phyloP scores from a whole-genome alignment of 2,888 invertebrate species.

The Ametastegia equiseti region DNA sequence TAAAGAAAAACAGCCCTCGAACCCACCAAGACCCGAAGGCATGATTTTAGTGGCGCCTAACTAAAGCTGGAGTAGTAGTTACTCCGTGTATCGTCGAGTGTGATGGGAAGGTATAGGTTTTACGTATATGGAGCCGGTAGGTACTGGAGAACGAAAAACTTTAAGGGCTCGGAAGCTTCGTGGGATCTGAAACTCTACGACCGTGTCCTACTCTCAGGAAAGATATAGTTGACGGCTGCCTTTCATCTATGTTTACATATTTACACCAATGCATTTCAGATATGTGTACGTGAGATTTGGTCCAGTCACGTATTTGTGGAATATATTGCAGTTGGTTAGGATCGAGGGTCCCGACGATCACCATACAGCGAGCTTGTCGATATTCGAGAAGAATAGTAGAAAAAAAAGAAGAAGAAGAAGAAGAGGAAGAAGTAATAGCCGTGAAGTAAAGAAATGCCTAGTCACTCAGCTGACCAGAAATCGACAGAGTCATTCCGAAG shows the following conservation, averaged over 20 bases:
- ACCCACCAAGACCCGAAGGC: neutral
- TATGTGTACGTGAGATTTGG: neutral
- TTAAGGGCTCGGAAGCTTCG: neutral
- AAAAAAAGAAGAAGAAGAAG: neutral
- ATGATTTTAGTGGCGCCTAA: slow-evolving; percentile 21
- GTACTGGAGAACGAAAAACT: neutral
- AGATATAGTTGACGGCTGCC: neutral
- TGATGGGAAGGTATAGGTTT: slow-evolving; percentile 2
- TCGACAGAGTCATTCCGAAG: slow-evolving; percentile 32
- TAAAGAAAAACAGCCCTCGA: slow-evolving; percentile 13
- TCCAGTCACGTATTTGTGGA: neutral
- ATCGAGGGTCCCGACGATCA: neutral
- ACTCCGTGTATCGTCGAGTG: slow-evolving; percentile 1
- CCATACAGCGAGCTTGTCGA: neutral
- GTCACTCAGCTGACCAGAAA: slow-evolving; percentile 13
- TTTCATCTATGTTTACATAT: slow-evolving; percentile 19
- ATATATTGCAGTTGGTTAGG: neutral
- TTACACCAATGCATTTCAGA: neutral
- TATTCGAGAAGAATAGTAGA: neutral
- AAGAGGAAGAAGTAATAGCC: neutral
- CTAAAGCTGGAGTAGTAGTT: neutral
- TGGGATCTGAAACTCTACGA: neutral
- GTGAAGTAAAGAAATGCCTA: slow-evolving; percentile 20
- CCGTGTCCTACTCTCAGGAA: neutral
- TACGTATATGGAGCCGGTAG: too few species aligned